phyloP scores from a whole-genome alignment of 1,140 invertebrate species.

The Zophobas atratus region DNA sequence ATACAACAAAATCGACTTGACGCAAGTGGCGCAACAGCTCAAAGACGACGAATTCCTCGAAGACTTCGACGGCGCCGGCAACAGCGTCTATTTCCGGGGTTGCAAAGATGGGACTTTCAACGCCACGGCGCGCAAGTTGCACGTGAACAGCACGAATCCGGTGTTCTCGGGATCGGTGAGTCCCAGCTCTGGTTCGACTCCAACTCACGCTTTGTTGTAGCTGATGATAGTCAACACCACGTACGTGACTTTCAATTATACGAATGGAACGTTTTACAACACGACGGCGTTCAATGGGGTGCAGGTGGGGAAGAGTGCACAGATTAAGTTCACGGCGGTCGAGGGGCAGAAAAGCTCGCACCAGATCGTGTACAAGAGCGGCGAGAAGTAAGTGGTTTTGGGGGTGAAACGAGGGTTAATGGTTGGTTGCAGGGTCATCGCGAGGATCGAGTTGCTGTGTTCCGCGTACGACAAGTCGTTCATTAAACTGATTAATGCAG shows the following conservation, averaged over 20 bases:
- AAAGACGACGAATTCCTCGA: slow-evolving; percentile 18
- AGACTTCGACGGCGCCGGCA: slow-evolving; percentile 29
- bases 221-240: no score
- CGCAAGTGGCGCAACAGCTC: neutral
- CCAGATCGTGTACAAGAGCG: slow-evolving; percentile 15
- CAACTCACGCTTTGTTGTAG: no score
- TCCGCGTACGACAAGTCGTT: slow-evolving; percentile 1
- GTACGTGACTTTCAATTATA: no score
- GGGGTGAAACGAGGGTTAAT: neutral
- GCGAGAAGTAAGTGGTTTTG: neutral
- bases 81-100: slow-evolving; percentile 55
- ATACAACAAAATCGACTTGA: slow-evolving; percentile 50
- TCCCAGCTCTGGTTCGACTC: neutral
- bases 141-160: slow-evolving; percentile 1
- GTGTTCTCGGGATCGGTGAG: slow-evolving; percentile 6
- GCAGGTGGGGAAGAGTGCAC: no score
- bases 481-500: slow-evolving; percentile 46
- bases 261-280: no score
- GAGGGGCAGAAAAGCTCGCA: neutral
- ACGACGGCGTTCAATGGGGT: no score
- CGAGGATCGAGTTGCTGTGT: slow-evolving; percentile 48
- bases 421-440: slow-evolving; percentile 21
- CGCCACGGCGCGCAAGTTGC: neutral
- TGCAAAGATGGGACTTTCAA: slow-evolving; percentile 46
- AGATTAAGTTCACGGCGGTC: neutral